phyloP scores from a whole-genome alignment of 2,113 vertebrate species.

The Oplegnathus fasciatus region DNA sequence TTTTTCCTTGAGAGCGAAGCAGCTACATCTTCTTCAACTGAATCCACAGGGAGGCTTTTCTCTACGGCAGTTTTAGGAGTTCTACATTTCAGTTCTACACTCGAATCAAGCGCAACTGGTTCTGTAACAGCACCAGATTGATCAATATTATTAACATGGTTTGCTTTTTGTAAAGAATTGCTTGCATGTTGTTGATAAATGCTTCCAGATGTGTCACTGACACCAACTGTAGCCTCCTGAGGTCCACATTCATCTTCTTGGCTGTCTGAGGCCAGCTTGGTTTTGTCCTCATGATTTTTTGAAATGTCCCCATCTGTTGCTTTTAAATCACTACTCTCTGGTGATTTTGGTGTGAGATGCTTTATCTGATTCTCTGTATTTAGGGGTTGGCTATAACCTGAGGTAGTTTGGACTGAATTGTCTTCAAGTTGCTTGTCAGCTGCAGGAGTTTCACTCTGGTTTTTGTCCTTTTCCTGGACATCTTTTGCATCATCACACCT shows the following conservation, averaged over 20 bases:
- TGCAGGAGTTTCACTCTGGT: not conserved
- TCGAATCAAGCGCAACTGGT: not conserved
- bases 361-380: not conserved
- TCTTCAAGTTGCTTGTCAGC: constrained; percentile 11
- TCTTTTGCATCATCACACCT: not conserved
- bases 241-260: not conserved
- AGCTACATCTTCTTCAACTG: not conserved
- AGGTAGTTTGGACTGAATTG: constrained; percentile 19
- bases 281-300: not conserved
- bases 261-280: not conserved
- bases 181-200: not conserved
- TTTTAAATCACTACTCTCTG: not conserved
- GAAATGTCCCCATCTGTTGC: not conserved
- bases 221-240: not conserved
- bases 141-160: not conserved
- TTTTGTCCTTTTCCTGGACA: constrained; percentile 5
- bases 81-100: not conserved
- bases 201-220: not conserved
- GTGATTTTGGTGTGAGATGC: not conserved
- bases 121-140: not conserved
- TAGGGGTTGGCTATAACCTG: not conserved
- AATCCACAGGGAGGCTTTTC: constrained; percentile 10
- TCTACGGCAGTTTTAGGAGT: not conserved
- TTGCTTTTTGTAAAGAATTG: not conserved
- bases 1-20: not conserved